phyloP scores from a whole-genome alignment of 2,797 vertebrate genomes.

The Falco cherrug region DNA sequence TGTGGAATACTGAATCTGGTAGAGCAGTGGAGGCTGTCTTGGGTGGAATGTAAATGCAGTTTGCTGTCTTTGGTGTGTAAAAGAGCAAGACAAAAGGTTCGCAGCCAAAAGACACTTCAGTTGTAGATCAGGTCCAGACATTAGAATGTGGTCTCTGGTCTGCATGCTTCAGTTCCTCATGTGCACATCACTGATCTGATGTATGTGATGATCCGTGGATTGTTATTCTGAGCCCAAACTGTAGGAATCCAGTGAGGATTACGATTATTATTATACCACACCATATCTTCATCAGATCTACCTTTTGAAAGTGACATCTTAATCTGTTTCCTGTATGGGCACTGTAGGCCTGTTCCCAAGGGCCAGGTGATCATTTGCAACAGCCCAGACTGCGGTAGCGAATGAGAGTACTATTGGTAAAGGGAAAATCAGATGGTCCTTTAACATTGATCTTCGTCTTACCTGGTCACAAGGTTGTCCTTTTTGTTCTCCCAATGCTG shows the following conservation, averaged over 20 bases:
- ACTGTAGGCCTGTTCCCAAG: neutral
- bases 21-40: neutral
- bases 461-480: neutral
- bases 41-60: neutral
- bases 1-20: constrained; percentile 1
- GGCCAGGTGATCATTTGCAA: neutral
- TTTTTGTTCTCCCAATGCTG: neutral
- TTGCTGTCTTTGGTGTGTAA: neutral
- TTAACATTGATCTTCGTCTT: neutral
- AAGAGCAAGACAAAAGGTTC: neutral
- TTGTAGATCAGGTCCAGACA: neutral
- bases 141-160: neutral
- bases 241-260: neutral
- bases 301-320: neutral
- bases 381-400: neutral
- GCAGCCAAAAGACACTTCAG: neutral
- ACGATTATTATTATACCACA: neutral
- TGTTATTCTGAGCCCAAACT: neutral
- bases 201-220: neutral
- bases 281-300: neutral
- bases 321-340: neutral
- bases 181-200: neutral
- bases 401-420: neutral
- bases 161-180: neutral
- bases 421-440: neutral